A percentile compares a stretch with the other conserved stretches of the same genome.
These are phyloP conservation scores for Aphelocoma coerulescens DNA, from an alignment of 2,113 vertebrate species.

Conservation along the genomic window DNA sequence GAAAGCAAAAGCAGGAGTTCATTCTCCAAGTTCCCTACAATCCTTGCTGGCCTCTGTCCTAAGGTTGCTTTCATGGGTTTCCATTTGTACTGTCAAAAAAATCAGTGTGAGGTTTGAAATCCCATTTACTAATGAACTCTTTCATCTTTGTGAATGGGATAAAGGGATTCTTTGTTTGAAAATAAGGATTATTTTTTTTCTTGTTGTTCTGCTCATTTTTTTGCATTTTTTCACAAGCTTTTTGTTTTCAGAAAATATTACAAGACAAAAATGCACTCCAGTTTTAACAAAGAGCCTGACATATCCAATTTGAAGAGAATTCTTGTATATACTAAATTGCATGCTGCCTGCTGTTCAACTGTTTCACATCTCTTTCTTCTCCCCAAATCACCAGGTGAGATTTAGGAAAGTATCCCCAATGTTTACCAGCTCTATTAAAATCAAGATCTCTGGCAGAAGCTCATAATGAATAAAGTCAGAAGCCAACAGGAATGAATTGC, in stretches of 20 bases:
- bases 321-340: constrained; percentile 17
- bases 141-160: constrained; percentile 60
- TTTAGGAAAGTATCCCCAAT: constrained; percentile 41
- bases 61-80: constrained; percentile 50
- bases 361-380: constrained; percentile 50
- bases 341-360: constrained; percentile 25
- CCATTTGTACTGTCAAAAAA: constrained; percentile 58
- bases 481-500: constrained; percentile 69
- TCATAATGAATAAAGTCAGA: constrained; percentile 66
- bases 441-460: constrained; percentile 66
- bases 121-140: constrained; percentile 64
- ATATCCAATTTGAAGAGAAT: constrained; percentile 54
- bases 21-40: constrained; percentile 4
- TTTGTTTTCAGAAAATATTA: constrained; percentile 46
- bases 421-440: constrained; percentile 69
- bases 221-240: constrained; percentile 39
- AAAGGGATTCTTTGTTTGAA: constrained; percentile 56
- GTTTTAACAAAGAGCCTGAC: constrained; percentile 23
- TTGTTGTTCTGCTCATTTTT: constrained; percentile 46
- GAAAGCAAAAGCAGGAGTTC: not conserved
- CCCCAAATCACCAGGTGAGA: constrained; percentile 44
- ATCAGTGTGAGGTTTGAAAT: constrained; percentile 57
- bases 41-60: constrained; percentile 15
- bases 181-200: constrained; percentile 55
- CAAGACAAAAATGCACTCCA: constrained; percentile 18